Evolutionary conservation across 2,888 invertebrate species (phyloP).

Genomic region (Diadromus collaris): DNA sequence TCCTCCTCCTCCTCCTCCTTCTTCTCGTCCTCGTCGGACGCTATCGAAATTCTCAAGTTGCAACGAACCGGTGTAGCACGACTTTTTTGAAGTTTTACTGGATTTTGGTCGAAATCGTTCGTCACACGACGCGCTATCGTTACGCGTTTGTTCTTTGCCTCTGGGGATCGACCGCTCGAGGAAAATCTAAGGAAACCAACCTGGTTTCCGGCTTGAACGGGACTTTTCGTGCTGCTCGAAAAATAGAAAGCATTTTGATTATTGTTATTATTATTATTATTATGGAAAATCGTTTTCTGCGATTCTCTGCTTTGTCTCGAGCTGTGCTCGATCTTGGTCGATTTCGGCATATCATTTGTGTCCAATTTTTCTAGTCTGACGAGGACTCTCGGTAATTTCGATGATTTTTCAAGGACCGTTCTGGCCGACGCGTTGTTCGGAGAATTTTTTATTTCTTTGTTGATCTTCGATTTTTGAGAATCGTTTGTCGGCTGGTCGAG

Average conservation of each 20-base stretch:
- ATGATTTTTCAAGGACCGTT: constrained; percentile 1
- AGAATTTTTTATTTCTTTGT: background rate
- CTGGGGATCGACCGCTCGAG: background rate
- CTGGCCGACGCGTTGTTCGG: background rate
- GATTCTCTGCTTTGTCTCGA: background rate
- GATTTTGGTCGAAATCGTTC: background rate
- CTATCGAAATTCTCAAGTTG: constrained; percentile 10
- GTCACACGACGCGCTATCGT: background rate
- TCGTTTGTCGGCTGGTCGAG: background rate
- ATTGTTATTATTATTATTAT: background rate
- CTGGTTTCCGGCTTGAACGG: background rate
- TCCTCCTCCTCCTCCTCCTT: too few species aligned
- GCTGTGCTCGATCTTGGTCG: background rate
- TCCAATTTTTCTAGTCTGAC: constrained; percentile 42
- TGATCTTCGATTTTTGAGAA: background rate
- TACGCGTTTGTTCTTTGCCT: background rate
- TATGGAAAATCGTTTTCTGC: background rate
- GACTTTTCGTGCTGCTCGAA: background rate
- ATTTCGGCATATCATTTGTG: background rate
- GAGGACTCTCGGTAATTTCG: constrained; percentile 6
- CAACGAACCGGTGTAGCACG: background rate
- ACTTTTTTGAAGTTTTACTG: background rate
- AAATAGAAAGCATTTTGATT: background rate
- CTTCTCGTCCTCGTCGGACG: constrained; percentile 1
- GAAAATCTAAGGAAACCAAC: background rate